A percentile compares a stretch with the other conserved stretches of the same genome.
Conservation (phyloP, 2,797 vertebrate genomes). For the Leptodon cayanensis region DNA sequence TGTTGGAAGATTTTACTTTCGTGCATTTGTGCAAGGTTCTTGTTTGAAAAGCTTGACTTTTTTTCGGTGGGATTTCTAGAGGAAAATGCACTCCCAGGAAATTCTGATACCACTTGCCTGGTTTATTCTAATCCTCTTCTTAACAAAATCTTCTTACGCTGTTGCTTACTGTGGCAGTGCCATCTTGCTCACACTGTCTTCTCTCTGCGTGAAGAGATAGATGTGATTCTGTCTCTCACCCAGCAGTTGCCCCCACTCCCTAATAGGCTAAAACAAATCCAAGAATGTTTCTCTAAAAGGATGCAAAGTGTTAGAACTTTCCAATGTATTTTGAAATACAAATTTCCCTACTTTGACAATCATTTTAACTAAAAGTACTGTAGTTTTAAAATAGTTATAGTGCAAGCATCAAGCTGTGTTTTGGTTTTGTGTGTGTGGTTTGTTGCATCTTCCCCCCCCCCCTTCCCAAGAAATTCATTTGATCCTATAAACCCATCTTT, state of each 20-base stretch:
- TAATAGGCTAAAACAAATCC: background rate
- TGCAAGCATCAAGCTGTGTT: background rate
- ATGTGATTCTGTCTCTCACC: background rate
- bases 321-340: background rate
- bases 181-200: background rate
- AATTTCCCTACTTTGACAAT: background rate
- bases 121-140: background rate
- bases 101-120: background rate
- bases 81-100: background rate
- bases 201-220: background rate
- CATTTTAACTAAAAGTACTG: background rate
- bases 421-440: background rate
- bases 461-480: background rate
- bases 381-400: background rate
- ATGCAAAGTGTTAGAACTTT: background rate
- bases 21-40: background rate
- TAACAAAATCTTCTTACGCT: background rate
- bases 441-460: background rate
- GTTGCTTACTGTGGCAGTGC: background rate
- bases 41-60: background rate
- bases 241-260: background rate
- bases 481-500: background rate
- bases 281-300: background rate
- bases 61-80: background rate
- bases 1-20: background rate